Conservation (phyloP, 2,888 invertebrate species). For the Cylindroiulus punctatus region DNA sequence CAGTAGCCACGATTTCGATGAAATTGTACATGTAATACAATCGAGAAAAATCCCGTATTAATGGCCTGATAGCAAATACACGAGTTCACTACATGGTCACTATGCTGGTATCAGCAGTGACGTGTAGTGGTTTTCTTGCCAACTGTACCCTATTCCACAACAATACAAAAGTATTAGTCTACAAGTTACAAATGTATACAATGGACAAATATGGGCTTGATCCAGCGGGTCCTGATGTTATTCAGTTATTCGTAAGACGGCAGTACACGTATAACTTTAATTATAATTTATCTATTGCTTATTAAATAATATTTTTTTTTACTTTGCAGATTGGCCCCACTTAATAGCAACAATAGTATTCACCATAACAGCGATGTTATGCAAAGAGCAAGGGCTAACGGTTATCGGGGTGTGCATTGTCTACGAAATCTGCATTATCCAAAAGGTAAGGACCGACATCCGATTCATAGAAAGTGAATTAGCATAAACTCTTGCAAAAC, state of each 20-base stretch:
- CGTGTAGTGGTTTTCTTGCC: no score
- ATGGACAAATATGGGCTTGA: no score
- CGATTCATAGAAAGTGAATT: slow-evolving; percentile 20
- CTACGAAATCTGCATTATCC: slow-evolving; percentile 93
- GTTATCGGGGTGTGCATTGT: slow-evolving; percentile 92
- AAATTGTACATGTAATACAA: background rate
- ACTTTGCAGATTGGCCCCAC: slow-evolving; percentile 49
- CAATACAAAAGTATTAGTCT: no score
- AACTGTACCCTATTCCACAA: no score
- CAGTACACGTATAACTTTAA: no score
- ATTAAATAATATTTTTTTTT: background rate
- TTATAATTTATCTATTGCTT: background rate
- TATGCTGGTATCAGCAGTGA: no score
- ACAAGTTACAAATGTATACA: no score
- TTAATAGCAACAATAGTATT: slow-evolving; percentile 45
- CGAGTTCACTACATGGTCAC: no score
- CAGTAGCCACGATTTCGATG: background rate
- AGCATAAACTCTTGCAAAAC: background rate
- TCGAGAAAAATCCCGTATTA: no score
- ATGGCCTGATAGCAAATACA: no score
- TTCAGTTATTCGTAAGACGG: no score
- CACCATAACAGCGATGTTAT: slow-evolving; percentile 82
- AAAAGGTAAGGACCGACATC: slow-evolving; percentile 75
- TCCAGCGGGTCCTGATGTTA: no score
- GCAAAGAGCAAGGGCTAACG: slow-evolving; percentile 97